Evolutionary conservation across 2,113 vertebrate genomes (phyloP), one percentile per base, ranked within the genome.

Genomic region (Thunnus thynnus): DNA sequence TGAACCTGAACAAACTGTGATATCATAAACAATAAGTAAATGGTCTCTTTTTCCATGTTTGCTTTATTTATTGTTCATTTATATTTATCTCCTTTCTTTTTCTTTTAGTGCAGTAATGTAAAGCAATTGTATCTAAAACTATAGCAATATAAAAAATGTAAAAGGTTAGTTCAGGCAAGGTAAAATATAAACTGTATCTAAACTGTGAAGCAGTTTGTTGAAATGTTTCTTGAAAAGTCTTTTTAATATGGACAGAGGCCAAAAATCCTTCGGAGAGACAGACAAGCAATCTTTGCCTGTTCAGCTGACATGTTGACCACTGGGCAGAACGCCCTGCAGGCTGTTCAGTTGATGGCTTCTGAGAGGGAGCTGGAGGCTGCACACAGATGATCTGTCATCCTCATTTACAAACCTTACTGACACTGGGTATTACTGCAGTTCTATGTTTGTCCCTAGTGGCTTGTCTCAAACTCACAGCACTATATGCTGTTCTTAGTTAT

Each of bases 321-420:
- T 63, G 46, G 69, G 69, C 14, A 71, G 61, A 68, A 61, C 1
- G 4, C 36, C 61, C 25, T 51, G 52, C 41, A 52, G 76, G 46
- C 46, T 65, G 18, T 66, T 82, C 36, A 52, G 64, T 25, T 74
- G 82, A 72, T 54, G 68, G 71, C 58, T 36, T 56, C 54, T 57
- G 60, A 71, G 58, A 77, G 65, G 60, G 16, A 83, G 55, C 57
- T n/a, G 16, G 30, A 22, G 44, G 41, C 62, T 73, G 25, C 64
- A 71, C 54, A 57, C 50, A 44, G 69, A 85, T 77, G 75, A 84
- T 82, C 76, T 80, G 79, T 77, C 79, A 68, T 64, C 16, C 55
- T 84, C 46, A 78, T 80, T 71, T 61, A 85, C 46, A 77, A 82
- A 74, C 58, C 66, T 61, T 67, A 68, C 72, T 83, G 76, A 86